phyloP scores from a whole-genome alignment of 2,113 vertebrate genomes.

The Prunella himalayana region DNA sequence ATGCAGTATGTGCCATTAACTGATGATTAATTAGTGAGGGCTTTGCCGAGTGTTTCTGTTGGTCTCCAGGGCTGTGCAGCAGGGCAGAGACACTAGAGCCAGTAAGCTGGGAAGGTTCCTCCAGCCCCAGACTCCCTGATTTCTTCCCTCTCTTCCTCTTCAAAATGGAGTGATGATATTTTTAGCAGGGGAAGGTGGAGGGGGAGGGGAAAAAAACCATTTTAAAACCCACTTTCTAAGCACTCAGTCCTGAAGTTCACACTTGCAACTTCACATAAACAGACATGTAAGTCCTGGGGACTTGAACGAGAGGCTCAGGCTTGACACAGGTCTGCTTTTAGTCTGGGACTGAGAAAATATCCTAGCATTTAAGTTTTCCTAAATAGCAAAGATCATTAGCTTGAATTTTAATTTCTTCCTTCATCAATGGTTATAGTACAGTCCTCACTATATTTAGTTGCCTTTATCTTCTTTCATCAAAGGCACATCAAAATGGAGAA shows the following conservation, averaged over 20 bases:
- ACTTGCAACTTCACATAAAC: not conserved
- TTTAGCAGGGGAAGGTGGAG: not conserved
- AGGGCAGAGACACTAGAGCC: not conserved
- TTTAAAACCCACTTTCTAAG: not conserved
- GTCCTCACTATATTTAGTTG: not conserved
- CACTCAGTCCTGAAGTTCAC: not conserved
- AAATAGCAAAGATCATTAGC: not conserved
- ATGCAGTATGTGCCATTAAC: not conserved
- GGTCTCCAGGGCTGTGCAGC: not conserved
- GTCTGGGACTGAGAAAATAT: not conserved
- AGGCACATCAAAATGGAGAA: not conserved
- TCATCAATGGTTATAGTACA: not conserved
- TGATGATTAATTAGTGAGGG: not conserved
- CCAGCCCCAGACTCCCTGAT: not conserved
- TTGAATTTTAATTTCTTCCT: not conserved
- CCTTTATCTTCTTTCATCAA: not conserved
- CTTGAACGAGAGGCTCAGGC: fast-evolving
- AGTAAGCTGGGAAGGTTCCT: not conserved
- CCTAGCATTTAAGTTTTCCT: not conserved
- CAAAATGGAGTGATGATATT: not conserved
- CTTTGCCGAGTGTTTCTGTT: not conserved
- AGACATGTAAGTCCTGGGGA: not conserved
- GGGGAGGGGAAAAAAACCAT: fast-evolving
- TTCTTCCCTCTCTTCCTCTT: not conserved
- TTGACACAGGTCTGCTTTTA: not conserved